Conservation (phyloP, 2,888 invertebrate species). For the Cetonia aurata region DNA sequence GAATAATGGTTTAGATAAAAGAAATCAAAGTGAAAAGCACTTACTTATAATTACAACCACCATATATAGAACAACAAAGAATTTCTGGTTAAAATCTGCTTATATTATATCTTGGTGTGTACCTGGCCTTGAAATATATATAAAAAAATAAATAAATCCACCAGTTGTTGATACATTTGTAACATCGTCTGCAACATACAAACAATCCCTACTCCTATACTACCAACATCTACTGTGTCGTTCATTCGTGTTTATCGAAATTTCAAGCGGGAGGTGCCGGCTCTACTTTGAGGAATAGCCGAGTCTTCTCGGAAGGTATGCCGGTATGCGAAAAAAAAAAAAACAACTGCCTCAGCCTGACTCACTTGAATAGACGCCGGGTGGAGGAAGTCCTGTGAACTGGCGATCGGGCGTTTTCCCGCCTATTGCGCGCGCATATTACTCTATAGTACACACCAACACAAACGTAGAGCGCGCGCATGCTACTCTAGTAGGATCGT, state of each 20-base stretch:
- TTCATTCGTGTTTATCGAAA: neutral
- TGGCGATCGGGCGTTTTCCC: conserved; percentile 35
- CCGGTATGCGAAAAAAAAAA: conserved; percentile 41
- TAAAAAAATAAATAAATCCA: too few species aligned
- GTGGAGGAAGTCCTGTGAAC: conserved; percentile 25
- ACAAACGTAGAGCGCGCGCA: conserved; percentile 22
- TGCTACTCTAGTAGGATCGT: conserved; percentile 33
- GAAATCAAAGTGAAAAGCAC: too few species aligned
- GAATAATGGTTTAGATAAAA: too few species aligned
- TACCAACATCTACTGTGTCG: too few species aligned
- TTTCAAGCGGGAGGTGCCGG: conserved; percentile 28
- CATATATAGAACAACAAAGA: too few species aligned
- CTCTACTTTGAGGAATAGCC: conserved; percentile 13
- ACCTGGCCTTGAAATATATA: too few species aligned
- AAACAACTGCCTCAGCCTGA: conserved; percentile 16
- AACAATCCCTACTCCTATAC: too few species aligned
- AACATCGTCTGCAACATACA: too few species aligned
- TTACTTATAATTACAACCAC: too few species aligned
- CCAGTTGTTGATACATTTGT: too few species aligned
- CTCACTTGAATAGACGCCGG: conserved; percentile 34
- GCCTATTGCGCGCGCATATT: conserved; percentile 43
- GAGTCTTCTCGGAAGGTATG: conserved; percentile 39
- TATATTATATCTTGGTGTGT: too few species aligned
- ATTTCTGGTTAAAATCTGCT: too few species aligned
- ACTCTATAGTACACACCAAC: conserved; percentile 29